Percentiles rank a stretch among this genome's conserved stretches.
Evolutionary conservation across 2,888 invertebrate genomes (phyloP).

Genomic region (Archaeoteleia sp.): DNA sequence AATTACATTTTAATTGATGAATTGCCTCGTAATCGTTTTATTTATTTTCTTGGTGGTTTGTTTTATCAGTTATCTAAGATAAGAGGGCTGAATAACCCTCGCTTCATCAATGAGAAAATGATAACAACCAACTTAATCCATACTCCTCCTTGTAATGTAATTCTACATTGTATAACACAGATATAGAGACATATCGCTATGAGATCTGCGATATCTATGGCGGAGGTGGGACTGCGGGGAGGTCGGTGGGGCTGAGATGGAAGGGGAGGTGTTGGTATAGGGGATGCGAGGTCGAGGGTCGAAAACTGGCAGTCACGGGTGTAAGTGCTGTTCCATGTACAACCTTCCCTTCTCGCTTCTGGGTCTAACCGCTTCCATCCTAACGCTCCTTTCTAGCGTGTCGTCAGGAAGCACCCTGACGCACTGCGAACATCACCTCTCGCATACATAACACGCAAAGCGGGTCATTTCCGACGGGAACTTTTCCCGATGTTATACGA

Average conservation of each 20-base stretch:
- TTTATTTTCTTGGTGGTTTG: conserved; percentile 6
- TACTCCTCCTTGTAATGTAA: conserved; percentile 30
- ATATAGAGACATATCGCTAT: conserved; percentile 22
- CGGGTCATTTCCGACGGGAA: conserved; percentile 13
- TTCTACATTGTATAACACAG: conserved; percentile 36
- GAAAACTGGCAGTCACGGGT: conserved; percentile 61
- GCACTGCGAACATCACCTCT: conserved; percentile 25
- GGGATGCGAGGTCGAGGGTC: conserved; percentile 53
- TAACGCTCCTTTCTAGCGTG: conserved; percentile 29
- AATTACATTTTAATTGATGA: conserved; percentile 29
- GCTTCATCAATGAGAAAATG: conserved; percentile 35
- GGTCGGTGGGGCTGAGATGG: neutral
- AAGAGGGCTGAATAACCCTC: conserved; percentile 13
- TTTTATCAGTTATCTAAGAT: conserved; percentile 22
- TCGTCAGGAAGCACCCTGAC: conserved; percentile 36
- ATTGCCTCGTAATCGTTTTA: conserved; percentile 23
- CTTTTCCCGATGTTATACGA: conserved; percentile 19
- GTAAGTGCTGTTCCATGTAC: conserved; percentile 74
- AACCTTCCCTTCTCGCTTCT: conserved; percentile 57
- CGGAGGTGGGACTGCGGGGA: neutral
- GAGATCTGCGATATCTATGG: conserved; percentile 34
- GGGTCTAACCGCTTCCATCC: conserved; percentile 28
- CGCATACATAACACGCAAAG: conserved; percentile 39
- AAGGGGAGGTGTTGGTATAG: conserved; percentile 13
- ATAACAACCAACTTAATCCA: conserved; percentile 43